Evolutionary conservation across 2,113 vertebrate genomes (phyloP).

Genomic region (Steatornis caripensis): DNA sequence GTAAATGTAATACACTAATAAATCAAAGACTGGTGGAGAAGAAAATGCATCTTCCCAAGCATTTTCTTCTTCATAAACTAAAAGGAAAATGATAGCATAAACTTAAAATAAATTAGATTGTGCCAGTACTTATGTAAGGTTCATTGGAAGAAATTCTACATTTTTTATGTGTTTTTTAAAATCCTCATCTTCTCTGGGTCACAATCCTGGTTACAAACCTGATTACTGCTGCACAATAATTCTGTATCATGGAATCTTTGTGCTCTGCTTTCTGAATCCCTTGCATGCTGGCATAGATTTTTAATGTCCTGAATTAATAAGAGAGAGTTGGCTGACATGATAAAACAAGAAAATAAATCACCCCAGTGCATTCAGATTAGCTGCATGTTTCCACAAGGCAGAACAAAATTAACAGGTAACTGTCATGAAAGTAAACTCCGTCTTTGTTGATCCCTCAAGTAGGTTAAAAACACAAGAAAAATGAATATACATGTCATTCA

Average conservation of each 20-base stretch:
- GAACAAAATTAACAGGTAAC: constrained; percentile 34
- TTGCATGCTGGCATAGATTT: neutral
- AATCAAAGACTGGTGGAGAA: neutral
- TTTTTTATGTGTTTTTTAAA: neutral
- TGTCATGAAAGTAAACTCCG: neutral
- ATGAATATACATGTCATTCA: constrained; percentile 30
- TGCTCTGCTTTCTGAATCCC: neutral
- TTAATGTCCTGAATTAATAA: constrained; percentile 40
- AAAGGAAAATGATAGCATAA: neutral
- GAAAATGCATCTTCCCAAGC: neutral
- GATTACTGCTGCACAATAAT: neutral
- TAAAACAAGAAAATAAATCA: constrained; percentile 8
- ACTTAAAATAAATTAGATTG: neutral
- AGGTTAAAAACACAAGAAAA: neutral
- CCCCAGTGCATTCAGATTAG: neutral
- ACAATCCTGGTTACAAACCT: neutral
- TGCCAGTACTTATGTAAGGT: neutral
- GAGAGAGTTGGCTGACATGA: neutral
- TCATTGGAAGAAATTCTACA: neutral
- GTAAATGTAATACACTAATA: neutral
- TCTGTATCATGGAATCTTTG: neutral
- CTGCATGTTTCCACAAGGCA: neutral
- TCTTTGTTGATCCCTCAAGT: constrained; percentile 9
- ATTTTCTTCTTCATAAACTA: neutral
- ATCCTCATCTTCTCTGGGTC: neutral